phyloP scores from a whole-genome alignment of 2,888 invertebrate genomes.

The Pristionchus arcanus region DNA sequence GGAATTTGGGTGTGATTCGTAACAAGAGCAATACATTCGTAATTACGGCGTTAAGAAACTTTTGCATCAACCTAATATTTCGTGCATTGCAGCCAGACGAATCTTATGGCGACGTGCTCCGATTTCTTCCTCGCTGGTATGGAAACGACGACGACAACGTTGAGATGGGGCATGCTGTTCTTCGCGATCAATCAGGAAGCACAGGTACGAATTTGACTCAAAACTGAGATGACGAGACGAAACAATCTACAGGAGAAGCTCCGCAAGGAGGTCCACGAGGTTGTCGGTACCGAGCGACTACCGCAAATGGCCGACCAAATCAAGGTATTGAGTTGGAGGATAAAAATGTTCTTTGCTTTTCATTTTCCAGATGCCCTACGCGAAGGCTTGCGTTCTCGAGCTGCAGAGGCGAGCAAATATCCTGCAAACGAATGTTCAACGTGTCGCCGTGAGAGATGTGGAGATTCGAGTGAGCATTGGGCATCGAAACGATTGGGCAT shows the following conservation, averaged over 20 bases:
- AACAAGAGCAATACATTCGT: too few relatives aligned
- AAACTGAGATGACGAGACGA: too few relatives aligned
- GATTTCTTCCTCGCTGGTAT: constrained; percentile 6
- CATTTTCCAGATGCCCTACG: neutral
- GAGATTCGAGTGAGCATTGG: neutral
- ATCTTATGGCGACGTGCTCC: neutral
- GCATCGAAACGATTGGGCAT: too few relatives aligned
- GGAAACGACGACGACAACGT: constrained; percentile 18
- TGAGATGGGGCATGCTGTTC: constrained; percentile 11
- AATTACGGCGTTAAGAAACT: too few relatives aligned
- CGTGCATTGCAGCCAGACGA: neutral
- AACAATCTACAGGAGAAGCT: neutral
- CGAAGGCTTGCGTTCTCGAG: neutral
- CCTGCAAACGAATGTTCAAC: neutral
- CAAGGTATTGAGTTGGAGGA: too few relatives aligned
- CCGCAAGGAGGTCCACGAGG: neutral
- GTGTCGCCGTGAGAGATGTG: neutral
- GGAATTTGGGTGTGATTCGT: too few relatives aligned
- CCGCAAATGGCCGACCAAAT: neutral
- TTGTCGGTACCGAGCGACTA: neutral
- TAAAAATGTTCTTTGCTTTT: too few relatives aligned
- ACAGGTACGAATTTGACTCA: too few relatives aligned
- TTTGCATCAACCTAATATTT: too few relatives aligned
- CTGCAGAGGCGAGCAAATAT: neutral
- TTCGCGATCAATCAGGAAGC: neutral